phyloP scores from a whole-genome alignment of 2,888 invertebrate species.

The Meteorus colon region DNA sequence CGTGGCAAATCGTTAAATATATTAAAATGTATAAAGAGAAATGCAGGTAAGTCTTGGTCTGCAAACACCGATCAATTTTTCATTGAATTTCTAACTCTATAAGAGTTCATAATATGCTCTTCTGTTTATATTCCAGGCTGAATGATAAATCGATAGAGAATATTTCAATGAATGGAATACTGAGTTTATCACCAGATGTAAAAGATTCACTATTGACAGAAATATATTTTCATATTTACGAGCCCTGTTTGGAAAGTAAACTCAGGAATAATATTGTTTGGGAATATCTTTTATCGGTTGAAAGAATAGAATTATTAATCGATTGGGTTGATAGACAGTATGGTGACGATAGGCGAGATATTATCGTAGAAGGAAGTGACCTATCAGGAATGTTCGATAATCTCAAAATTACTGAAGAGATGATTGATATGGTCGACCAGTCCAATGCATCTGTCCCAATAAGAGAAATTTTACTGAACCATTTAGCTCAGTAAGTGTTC shows the following conservation, averaged over 20 bases:
- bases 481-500: conserved; percentile 69
- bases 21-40: conserved; percentile 62
- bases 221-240: conserved; percentile 69
- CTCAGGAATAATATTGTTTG: conserved; percentile 74
- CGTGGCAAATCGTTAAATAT: conserved; percentile 73
- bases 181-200: conserved; percentile 59
- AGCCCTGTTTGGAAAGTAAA: conserved; percentile 63
- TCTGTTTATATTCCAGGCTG: conserved; percentile 51
- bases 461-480: conserved; percentile 77
- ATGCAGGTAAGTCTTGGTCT: conserved; percentile 55
- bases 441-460: conserved; percentile 75
- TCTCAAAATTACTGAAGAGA: conserved; percentile 76
- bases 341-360: conserved; percentile 21
- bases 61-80: background rate
- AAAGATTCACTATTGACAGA: conserved; percentile 64
- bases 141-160: conserved; percentile 64
- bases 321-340: conserved; percentile 78
- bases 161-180: conserved; percentile 67
- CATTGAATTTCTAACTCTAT: background rate
- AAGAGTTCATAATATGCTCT: conserved; percentile 12
- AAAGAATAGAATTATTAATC: conserved; percentile 77
- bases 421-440: conserved; percentile 76
- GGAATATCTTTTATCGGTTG: conserved; percentile 77
- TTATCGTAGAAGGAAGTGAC: conserved; percentile 46
- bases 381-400: conserved; percentile 75